A percentile compares a stretch with the other conserved stretches of the same genome.
phyloP scores from a whole-genome alignment of 2,888 invertebrate genomes.

The Netelia melanura region DNA sequence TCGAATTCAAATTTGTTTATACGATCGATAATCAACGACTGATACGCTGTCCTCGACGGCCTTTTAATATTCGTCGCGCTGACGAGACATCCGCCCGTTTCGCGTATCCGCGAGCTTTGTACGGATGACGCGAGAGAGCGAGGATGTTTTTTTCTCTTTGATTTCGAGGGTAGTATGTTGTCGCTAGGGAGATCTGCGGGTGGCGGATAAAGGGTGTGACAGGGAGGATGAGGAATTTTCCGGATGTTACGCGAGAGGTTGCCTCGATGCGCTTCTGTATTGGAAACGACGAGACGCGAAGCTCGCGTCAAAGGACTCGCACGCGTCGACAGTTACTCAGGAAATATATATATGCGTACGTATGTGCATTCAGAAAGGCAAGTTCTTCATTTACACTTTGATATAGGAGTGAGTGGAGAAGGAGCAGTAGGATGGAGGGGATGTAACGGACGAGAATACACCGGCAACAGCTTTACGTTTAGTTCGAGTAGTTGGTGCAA shows the following conservation, averaged over 20 bases:
- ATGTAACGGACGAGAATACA: conserved; percentile 1
- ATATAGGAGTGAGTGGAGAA: conserved; percentile 33
- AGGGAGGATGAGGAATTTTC: conserved; percentile 24
- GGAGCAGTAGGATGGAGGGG: background rate
- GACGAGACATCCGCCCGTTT: conserved; percentile 33
- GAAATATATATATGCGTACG: background rate
- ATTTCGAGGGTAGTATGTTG: conserved; percentile 44
- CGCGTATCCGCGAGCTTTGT: conserved; percentile 14
- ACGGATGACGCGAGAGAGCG: conserved; percentile 28
- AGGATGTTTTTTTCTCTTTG: conserved; percentile 60
- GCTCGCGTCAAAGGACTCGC: conserved; percentile 47
- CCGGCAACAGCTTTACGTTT: conserved; percentile 52
- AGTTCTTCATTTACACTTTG: conserved; percentile 49
- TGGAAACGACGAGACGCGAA: conserved; percentile 21
- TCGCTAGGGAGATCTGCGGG: conserved; percentile 16
- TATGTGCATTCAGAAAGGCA: conserved; percentile 1
- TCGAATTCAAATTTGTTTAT: background rate
- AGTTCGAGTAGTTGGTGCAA: conserved; percentile 35
- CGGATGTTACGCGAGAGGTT: conserved; percentile 30
- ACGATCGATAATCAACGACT: background rate
- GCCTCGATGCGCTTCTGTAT: conserved; percentile 48
- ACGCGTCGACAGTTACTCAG: conserved; percentile 36
- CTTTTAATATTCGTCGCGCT: conserved; percentile 35
- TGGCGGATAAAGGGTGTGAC: background rate
- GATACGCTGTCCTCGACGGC: background rate